Evolutionary conservation across 2,113 vertebrate genomes (phyloP).

Genomic region (Rhinoptilus africanus): DNA sequence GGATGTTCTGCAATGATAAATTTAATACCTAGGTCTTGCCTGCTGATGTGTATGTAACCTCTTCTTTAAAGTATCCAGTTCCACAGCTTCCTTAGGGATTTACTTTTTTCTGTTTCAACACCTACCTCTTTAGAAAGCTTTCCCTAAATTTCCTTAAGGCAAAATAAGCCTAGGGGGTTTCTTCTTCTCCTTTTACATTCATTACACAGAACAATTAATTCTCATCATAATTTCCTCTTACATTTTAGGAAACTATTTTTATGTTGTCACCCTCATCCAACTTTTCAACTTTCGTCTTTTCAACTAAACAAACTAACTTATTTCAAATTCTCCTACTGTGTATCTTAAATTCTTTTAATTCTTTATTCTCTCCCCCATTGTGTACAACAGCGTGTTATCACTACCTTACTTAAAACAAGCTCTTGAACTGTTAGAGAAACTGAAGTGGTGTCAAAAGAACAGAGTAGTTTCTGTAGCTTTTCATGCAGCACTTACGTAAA

Average conservation of each 20-base stretch:
- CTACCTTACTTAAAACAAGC: not conserved
- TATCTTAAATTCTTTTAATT: not conserved
- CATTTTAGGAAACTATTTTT: not conserved
- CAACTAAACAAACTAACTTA: not conserved
- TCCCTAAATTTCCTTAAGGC: not conserved
- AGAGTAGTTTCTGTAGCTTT: not conserved
- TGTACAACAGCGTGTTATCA: rapidly evolving
- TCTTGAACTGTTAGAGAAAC: not conserved
- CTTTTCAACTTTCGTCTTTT: not conserved
- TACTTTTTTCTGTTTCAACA: not conserved
- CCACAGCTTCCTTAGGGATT: not conserved
- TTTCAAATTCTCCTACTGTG: not conserved
- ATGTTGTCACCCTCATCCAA: not conserved
- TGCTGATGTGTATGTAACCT: not conserved
- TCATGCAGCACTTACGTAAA: not conserved
- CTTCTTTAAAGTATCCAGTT: not conserved
- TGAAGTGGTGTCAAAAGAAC: not conserved
- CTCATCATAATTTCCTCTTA: not conserved
- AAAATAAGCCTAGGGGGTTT: not conserved
- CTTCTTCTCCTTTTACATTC: not conserved
- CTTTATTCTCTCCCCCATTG: not conserved
- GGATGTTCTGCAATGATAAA: not conserved
- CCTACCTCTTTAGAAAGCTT: not conserved
- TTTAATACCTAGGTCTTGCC: not conserved
- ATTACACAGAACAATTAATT: not conserved